A percentile compares a stretch with the other conserved stretches of the same genome.
Conservation (phyloP, 2,888 invertebrate genomes). For the Habroteleia sp. region DNA sequence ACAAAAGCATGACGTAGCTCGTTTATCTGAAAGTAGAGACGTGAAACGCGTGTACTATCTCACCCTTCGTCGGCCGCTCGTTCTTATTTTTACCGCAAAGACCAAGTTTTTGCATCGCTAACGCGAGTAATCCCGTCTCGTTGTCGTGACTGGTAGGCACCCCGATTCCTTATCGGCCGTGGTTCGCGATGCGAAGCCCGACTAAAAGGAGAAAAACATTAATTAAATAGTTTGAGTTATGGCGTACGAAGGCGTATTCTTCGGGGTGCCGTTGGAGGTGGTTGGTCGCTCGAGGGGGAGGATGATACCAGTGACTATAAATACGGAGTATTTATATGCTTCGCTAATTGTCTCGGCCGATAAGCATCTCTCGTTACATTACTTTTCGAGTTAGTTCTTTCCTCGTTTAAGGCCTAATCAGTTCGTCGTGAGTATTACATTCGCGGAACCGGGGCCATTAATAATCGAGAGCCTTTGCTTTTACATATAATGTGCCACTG, state of each 20-base stretch:
- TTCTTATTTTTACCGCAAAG: slow-evolving; percentile 40
- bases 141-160: slow-evolving; percentile 66
- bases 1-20: slow-evolving; percentile 53
- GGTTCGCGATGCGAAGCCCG: slow-evolving; percentile 59
- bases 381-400: slow-evolving; percentile 72
- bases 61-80: slow-evolving; percentile 52
- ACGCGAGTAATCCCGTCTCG: slow-evolving; percentile 60
- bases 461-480: slow-evolving; percentile 59
- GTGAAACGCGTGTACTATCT: slow-evolving; percentile 64
- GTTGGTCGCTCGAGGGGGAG: slow-evolving; percentile 65
- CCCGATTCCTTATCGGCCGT: slow-evolving; percentile 64
- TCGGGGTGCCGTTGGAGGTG: slow-evolving; percentile 56
- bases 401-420: slow-evolving; percentile 64
- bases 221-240: slow-evolving; percentile 77
- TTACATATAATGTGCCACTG: slow-evolving; percentile 49
- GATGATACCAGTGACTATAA: slow-evolving; percentile 76
- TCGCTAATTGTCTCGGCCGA: slow-evolving; percentile 79
- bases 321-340: slow-evolving; percentile 79
- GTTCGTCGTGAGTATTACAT: slow-evolving; percentile 63
- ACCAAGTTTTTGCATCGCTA: slow-evolving; percentile 57
- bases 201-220: slow-evolving; percentile 71
- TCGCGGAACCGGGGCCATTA: slow-evolving; percentile 64
- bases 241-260: slow-evolving; percentile 61
- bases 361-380: slow-evolving; percentile 77
- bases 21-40: slow-evolving; percentile 62